Evolutionary conservation across 2,113 vertebrate species (phyloP), one percentile per base, ranked within the genome.

Genomic region (Cepphus grylle): DNA sequence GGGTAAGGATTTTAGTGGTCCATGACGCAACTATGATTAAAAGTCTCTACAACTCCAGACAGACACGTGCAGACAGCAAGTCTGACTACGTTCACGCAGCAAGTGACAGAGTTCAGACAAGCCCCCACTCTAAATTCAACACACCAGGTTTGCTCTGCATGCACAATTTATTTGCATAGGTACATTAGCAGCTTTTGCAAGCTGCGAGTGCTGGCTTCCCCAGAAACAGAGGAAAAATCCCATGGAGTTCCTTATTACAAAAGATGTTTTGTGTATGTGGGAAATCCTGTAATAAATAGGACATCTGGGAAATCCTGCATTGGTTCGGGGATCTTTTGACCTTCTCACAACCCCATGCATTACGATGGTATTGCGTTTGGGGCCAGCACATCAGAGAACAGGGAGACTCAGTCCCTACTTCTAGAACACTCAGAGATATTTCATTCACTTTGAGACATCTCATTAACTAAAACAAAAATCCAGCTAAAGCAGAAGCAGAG

Each of bases 381-480:
- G 52, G 43, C 42, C 62, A 77, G 53, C 20, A 23, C 32, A 58
- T 25, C 47, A 89, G 53, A 71, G 40, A 89, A 76, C 26, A 71
- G 52, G 36, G 36, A 90, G 72, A 42, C 17, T 66, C 52, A 27
- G 19, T 49, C 40, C 43, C 62, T 84, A 19, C 56, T 84, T 84
- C 73, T 52, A 76, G 77, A 94, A 30, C 45, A 45, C 49, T 56
- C 34, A 38, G 58, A 42, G 72, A 50, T 80, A 81, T 89, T 94
- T 89, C 67, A 87, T 87, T 95, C 50, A 66, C 49, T 87, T 72
- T 52, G 40, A 87, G 86, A 76, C 40, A 72, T 43, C 77, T 87
- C 70, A 93, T 91, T 87, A 94, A 84, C 70, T 83, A 66, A 88
- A 94, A 93, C 62, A 89, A 81, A 93, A 77, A 65, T 30, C 27